Conservation (phyloP, 2,888 invertebrate genomes). For the Cephus rjabovi region DNA sequence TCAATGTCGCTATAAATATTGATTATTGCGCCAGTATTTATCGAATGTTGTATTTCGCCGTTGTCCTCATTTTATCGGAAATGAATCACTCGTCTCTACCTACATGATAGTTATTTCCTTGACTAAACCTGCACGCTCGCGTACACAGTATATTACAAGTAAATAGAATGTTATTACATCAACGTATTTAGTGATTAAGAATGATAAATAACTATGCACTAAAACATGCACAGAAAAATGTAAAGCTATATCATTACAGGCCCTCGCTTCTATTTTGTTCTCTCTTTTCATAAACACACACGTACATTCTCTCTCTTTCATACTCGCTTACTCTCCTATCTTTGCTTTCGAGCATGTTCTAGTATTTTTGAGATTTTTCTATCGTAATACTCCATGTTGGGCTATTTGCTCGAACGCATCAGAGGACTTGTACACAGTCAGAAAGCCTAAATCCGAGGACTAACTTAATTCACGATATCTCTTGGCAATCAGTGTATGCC, state of each 20-base stretch:
- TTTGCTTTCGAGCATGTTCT: background rate
- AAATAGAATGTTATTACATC: conserved; percentile 30
- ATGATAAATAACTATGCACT: conserved; percentile 58
- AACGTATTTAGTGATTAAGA: conserved; percentile 31
- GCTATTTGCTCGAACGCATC: background rate
- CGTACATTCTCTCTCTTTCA: background rate
- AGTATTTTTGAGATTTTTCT: background rate
- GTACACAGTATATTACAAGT: conserved; percentile 10
- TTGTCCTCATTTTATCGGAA: conserved; percentile 13
- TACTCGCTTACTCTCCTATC: background rate
- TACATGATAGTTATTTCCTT: background rate
- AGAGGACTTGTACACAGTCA: background rate
- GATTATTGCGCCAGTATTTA: conserved; percentile 26
- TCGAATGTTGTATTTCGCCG: conserved; percentile 3
- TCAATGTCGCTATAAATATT: conserved; percentile 22
- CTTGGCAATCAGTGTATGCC: background rate
- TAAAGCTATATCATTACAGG: conserved; percentile 41
- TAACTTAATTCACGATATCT: background rate
- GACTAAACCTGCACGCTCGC: background rate
- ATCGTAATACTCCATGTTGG: background rate
- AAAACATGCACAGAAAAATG: conserved; percentile 63
- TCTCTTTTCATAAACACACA: background rate
- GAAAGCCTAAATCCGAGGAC: background rate
- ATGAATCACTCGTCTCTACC: conserved; percentile 24
- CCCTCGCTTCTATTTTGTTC: conserved; percentile 13